Base-by-base conservation (phyloP, 2,797 vertebrate species). In the Bradypodion pumilum region DNA sequence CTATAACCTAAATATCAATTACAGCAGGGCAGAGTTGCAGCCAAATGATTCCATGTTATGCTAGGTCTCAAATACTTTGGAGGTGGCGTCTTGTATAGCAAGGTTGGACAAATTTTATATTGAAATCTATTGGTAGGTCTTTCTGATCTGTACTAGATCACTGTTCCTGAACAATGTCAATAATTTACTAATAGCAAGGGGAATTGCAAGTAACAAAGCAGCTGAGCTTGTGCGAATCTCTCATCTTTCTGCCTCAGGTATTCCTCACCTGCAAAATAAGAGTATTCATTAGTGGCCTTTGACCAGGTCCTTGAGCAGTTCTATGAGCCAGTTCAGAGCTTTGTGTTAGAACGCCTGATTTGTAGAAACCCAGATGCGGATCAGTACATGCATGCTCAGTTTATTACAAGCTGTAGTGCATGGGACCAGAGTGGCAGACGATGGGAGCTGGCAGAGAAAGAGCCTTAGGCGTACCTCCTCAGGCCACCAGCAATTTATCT, bases 31-130 rank as follows among this genome's bases (percentile, higher is more conserved):
- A 35, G 70, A 5, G 0, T 15, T 13, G 76, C 56, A 68, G 62
- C 73, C 88, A 74, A 75, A 52, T 7, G 80, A 27, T 70, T 82
- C 32, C 16, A 23, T 27, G 35, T 40, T 80, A 42, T 78, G 37
- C 25, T 88, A 87, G 82, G 78, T 37, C 70, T 72, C 42, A 56
- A 80, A 86, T 81, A 35, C 74, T 83, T 83, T 80, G 7, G 6
- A 60, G 75, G 77, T 56, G 52, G 52, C 5, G 16, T 40, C 37
- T 80, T 21, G 37, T n/a, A n/a, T 49, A n/a, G 46, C 66, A 59
- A n/a, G 7, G 37, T 32, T 29, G 10, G 66, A 7, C 35, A 80
- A 9, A 46, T 10, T 19, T 37, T 10, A 37, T 21, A 7, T 15
- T 27, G 19, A 52, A 46, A 74, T 49, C 72, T 49, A 46, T 15